Evolutionary conservation across 1,140 invertebrate species (phyloP).

Genomic region (Macrostomum lignano): DNA sequence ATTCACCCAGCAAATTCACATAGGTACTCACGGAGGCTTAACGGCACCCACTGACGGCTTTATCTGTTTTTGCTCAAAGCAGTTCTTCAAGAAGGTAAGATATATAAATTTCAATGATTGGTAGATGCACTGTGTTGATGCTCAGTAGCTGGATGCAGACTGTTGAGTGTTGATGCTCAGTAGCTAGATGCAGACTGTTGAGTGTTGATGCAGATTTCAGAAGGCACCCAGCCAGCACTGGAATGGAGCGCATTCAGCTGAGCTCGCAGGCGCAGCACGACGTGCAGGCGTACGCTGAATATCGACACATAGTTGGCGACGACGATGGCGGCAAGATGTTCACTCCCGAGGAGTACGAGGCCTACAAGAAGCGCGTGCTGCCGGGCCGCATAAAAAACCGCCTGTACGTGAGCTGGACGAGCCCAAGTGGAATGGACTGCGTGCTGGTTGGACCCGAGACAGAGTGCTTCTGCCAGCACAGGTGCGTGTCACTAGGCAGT

Average conservation of each 20-base stretch:
- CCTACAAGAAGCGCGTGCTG: constrained; percentile 25
- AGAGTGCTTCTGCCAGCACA: constrained; percentile 26
- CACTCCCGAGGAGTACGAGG: constrained; percentile 27
- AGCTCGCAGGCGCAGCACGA: not conserved
- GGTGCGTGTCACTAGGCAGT: constrained; percentile 12
- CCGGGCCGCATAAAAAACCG: constrained; percentile 25
- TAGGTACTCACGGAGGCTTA: too few species aligned
- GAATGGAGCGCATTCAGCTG: not conserved
- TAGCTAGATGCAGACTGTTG: too few species aligned
- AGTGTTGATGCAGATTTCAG: too few species aligned
- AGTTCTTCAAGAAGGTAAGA: too few species aligned
- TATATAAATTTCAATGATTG: too few species aligned
- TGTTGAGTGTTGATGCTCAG: too few species aligned
- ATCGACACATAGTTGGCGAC: constrained; percentile 20
- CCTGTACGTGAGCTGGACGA: constrained; percentile 19
- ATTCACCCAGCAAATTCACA: too few species aligned
- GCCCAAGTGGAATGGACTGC: constrained; percentile 26
- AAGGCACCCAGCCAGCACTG: too few species aligned
- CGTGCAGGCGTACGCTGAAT: not conserved
- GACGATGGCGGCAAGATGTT: constrained; percentile 25
- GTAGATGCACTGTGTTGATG: too few species aligned
- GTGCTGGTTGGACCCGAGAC: constrained; percentile 28
- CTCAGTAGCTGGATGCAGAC: too few species aligned
- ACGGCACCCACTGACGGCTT: too few species aligned
- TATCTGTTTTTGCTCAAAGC: too few species aligned